Evolutionary conservation across 2,797 vertebrate species (phyloP).

Genomic region (Lepus oiostolus): DNA sequence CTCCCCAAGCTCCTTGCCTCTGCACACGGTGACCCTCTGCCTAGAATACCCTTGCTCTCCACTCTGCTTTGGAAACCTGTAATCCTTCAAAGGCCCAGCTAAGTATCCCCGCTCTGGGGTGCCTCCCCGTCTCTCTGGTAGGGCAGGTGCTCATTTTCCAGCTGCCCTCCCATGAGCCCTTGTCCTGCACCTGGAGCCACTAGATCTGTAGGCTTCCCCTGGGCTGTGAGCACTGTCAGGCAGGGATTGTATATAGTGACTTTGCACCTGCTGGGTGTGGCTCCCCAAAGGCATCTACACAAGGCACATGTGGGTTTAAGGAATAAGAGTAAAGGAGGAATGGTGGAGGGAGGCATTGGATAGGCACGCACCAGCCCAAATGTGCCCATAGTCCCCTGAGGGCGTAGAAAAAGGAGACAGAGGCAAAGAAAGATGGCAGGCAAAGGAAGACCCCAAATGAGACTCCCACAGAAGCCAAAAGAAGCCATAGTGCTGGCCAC

Average conservation of each 20-base stretch:
- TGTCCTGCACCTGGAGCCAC: neutral
- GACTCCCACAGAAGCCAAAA: neutral
- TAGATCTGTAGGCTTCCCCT: no score
- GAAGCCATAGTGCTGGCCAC: neutral
- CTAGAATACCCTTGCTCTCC: no score
- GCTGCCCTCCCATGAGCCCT: neutral
- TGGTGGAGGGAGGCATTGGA: accelerated
- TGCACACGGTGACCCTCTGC: accelerated
- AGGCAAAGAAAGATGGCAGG: neutral
- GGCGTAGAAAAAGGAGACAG: neutral
- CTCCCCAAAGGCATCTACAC: accelerated
- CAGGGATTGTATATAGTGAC: neutral
- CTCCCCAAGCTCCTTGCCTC: no score
- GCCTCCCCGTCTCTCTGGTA: neutral
- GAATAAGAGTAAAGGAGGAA: neutral
- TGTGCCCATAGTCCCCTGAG: neutral
- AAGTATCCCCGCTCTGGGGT: no score
- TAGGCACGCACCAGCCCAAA: neutral
- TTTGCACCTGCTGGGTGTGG: accelerated
- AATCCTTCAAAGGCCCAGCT: neutral
- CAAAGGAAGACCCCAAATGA: neutral
- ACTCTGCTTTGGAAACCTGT: neutral
- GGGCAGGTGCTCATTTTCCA: accelerated
- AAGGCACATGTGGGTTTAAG: neutral
- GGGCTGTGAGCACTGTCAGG: neutral